phyloP scores from a whole-genome alignment of 2,888 invertebrate species.

The Brachynemurus nebulosus region DNA sequence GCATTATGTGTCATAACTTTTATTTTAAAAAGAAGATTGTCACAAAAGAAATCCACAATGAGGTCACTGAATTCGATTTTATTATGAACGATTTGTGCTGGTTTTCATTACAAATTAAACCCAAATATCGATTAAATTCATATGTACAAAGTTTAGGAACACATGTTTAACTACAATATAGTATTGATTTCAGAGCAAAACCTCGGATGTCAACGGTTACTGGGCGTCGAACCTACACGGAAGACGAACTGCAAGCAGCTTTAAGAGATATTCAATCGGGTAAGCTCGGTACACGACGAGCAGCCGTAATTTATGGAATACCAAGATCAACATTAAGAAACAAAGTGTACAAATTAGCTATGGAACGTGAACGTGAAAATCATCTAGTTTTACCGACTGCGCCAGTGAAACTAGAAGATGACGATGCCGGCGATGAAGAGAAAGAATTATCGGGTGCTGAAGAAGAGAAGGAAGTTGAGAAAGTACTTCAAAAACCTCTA shows the following conservation, averaged over 20 bases:
- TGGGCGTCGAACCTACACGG: conserved; percentile 78
- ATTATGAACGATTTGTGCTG: too few relatives aligned
- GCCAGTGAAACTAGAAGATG: conserved; percentile 20
- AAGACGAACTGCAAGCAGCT: conserved; percentile 88
- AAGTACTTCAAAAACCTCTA: conserved; percentile 40
- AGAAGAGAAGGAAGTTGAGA: conserved; percentile 45
- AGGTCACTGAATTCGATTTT: too few relatives aligned
- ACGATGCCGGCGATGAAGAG: conserved; percentile 29
- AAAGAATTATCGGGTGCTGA: conserved; percentile 43
- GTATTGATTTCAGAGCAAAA: conserved; percentile 45
- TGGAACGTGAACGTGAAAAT: conserved; percentile 56
- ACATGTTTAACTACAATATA: conserved; percentile 8
- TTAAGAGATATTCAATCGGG: conserved; percentile 88
- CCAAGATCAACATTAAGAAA: conserved; percentile 92
- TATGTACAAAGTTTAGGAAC: too few relatives aligned
- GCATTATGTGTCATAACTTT: too few relatives aligned
- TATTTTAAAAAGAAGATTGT: too few relatives aligned
- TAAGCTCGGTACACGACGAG: conserved; percentile 80
- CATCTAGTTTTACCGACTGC: conserved; percentile 32
- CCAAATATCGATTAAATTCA: too few relatives aligned
- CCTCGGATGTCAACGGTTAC: conserved; percentile 49
- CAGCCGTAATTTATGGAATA: conserved; percentile 91
- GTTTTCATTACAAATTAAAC: too few relatives aligned
- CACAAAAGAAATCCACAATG: too few relatives aligned
- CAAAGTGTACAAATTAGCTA: conserved; percentile 76